Conservation (phyloP, 2,888 invertebrate genomes). For the Napeogenes inachia region DNA sequence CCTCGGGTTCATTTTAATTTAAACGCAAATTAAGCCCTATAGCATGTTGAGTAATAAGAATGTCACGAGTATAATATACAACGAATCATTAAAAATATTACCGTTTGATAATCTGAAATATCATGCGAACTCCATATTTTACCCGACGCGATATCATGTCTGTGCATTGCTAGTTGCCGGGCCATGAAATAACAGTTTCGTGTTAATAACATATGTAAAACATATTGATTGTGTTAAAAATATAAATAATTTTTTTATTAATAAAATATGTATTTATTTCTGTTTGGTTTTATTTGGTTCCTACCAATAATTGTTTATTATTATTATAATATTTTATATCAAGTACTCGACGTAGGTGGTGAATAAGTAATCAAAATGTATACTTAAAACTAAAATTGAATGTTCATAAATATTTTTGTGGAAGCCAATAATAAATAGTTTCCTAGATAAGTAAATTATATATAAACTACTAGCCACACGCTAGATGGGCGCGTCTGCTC, state of each 20-base stretch:
- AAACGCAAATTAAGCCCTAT: constrained; percentile 30
- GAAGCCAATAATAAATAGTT: not conserved
- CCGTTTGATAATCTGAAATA: constrained; percentile 41
- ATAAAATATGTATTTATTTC: too few species aligned
- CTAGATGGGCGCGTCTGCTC: constrained; percentile 50
- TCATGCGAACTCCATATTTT: constrained; percentile 47
- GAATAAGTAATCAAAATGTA: too few species aligned
- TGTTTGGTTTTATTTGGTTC: too few species aligned
- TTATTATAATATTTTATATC: too few species aligned
- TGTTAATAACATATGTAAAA: too few species aligned
- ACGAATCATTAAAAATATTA: constrained; percentile 39
- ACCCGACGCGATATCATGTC: constrained; percentile 47
- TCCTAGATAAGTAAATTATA: constrained; percentile 9
- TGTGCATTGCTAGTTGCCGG: constrained; percentile 42
- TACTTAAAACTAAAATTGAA: too few species aligned
- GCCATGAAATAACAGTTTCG: constrained; percentile 38
- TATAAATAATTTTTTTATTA: too few species aligned
- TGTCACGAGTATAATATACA: constrained; percentile 33
- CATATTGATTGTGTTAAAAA: too few species aligned
- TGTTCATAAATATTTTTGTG: not conserved
- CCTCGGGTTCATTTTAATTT: constrained; percentile 28
- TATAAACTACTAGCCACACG: constrained; percentile 36
- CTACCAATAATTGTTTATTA: too few species aligned
- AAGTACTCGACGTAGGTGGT: too few species aligned
- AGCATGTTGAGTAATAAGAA: constrained; percentile 31